Evolutionary conservation across 2,113 vertebrate genomes (phyloP), one percentile per base, ranked within the genome.

Genomic region (Donacobius atricapilla): DNA sequence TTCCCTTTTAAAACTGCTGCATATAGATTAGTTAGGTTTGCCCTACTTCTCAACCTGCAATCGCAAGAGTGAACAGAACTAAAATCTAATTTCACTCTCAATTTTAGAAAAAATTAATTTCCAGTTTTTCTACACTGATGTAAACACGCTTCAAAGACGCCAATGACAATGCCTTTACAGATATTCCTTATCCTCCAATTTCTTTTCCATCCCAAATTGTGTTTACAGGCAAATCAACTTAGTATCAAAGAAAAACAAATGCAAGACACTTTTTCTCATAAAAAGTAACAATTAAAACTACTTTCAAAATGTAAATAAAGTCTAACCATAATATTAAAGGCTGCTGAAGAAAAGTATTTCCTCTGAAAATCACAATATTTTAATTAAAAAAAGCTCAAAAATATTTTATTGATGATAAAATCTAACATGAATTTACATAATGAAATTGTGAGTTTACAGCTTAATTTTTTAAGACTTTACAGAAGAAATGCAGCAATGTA

Each of bases 21-120:
- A 82, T 19, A 50, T 5, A 75, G 9, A 83, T 82, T 28, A 89
- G 39, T 18, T 31, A 60, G 19, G 47, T 88, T 53, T 84, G 40
- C 21, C 40, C 25, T 33, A 82, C 25, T 72, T 87, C 48, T 83
- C 73, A 76, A 76, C 51, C 79, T 77, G 33, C 35, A 85, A 83
- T 68, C 47, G 19, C 33, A 35, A n/a, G 94, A 93, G 24, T 72
- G 42, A 89, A 57, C 13, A 89, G 30, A 94, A 95, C 4, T 69
- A 45, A 93, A 93, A 96, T 89, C 37, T 92, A 72, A 94, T 89
- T 97, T 96, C 86, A 88, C 64, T 77, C 56, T 87, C 30, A 73
- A 64, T 86, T 93, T 42, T 22, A 30, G 23, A 63, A 88, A 86
- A 86, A 84, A 65, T 27, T 77, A 70, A 72, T 72, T 89, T 89